A percentile compares a stretch with the other conserved stretches of the same genome.
Conservation (phyloP, 2,888 invertebrate species). For the Graphium colonna region DNA sequence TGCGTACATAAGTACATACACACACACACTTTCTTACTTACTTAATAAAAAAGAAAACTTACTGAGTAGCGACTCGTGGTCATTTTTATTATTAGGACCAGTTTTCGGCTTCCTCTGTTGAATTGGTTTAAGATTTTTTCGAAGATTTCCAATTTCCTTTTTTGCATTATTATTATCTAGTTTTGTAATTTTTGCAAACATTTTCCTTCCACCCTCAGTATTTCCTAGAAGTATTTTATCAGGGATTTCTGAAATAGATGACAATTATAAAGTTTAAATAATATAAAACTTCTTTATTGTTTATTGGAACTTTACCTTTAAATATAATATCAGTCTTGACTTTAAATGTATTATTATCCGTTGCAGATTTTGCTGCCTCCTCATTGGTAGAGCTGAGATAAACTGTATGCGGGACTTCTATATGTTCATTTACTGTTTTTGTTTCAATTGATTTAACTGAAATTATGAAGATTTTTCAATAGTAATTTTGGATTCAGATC, state of each 20-base stretch:
- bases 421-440: not conserved
- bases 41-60: not conserved
- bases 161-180: not conserved
- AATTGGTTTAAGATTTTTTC: not conserved
- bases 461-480: no score
- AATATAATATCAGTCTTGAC: conserved; percentile 59
- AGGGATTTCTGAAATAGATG: conserved; percentile 56
- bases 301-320: conserved; percentile 41
- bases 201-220: conserved; percentile 55
- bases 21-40: no score
- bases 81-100: not conserved
- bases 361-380: not conserved
- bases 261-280: not conserved
- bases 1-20: no score
- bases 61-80: not conserved
- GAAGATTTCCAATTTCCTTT: not conserved
- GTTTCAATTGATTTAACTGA: conserved; percentile 21
- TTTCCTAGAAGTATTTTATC: conserved; percentile 61
- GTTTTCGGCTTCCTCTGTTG: conserved; percentile 3
- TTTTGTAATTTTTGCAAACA: conserved; percentile 50
- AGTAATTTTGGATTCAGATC: no score
- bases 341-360: conserved; percentile 33
- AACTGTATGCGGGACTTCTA: not conserved
- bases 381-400: not conserved
- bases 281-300: not conserved